Base-by-base conservation (phyloP, 1,140 invertebrate genomes). In the Teleopsis dalmanni region DNA sequence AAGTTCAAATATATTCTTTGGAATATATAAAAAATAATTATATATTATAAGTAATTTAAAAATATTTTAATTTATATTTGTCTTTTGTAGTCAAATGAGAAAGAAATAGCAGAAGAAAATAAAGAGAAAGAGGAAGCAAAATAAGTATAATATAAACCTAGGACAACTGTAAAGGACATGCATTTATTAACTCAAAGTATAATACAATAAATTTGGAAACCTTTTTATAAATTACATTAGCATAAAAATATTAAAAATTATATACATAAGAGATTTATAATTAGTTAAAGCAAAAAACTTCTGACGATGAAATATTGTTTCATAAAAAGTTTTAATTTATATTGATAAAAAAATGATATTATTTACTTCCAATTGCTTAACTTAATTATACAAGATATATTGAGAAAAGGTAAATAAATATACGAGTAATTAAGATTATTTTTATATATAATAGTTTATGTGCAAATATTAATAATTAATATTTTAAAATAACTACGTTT, bases 51-150 rank as follows among this genome's bases (percentile, higher is more conserved):
- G n/a, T n/a, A n/a, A n/a, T n/a, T n/a, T n/a, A n/a, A n/a, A 42
- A 14, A 18, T 13, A 36, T 43, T 44, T 43, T 44, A 13, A 44
- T 43, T 41, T 22, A 47, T 47, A 35, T 35, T 6, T 2, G 25
- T 40, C 50, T 26, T n/a, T 49, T 52, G 35, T 50, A 77, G 76
- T 73, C 73, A 58, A 77, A 83, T 50, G 78, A 83, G 53, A 81
- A 82, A 62, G 82, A 83, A 56, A 80, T 81, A 60, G 74, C 77
- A 34, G 82, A 84, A 54, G 80, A 85, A 60, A 84, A 84, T 60
- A 82, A 83, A 69, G 82, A 85, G 52, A 82, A 83, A 60, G 84
- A 88, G 57, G 68, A 70, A 48, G 65, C 68, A 62, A 69, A 70
- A 57, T 68, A 70, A 65, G 61, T 53, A 43, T 50, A 35, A 33